Conservation (phyloP, 2,113 vertebrate genomes). For the Sinocyclocheilus maitianheensis region DNA sequence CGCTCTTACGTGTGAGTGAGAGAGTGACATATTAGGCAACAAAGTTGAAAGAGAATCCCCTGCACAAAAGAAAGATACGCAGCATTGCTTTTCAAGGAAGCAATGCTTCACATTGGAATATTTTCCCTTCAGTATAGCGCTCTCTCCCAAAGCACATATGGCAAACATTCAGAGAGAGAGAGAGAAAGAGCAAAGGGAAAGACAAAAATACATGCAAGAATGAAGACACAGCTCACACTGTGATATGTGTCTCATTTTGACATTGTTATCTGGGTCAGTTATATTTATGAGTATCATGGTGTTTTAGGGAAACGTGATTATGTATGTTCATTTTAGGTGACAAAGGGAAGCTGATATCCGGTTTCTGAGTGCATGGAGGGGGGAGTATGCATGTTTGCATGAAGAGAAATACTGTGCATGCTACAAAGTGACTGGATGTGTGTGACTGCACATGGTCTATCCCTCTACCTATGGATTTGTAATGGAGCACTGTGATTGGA, state of each 20-base stretch:
- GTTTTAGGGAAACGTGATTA: conserved; percentile 70
- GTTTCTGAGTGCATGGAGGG: conserved; percentile 25
- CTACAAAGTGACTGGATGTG: neutral
- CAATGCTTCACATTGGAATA: conserved; percentile 38
- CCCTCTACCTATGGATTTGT: conserved; percentile 54
- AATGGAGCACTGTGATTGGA: conserved; percentile 63
- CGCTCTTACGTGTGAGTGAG: conserved; percentile 16
- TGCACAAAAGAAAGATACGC: conserved; percentile 43
- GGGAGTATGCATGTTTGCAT: neutral
- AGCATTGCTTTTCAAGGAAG: conserved; percentile 44
- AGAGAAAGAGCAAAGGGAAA: neutral
- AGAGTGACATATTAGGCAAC: conserved; percentile 46
- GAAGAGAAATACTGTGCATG: neutral
- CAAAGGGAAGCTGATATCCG: conserved; percentile 62
- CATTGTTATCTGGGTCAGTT: conserved; percentile 68
- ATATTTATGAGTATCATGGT: conserved; percentile 67
- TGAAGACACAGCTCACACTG: conserved; percentile 55
- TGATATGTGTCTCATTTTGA: conserved; percentile 52
- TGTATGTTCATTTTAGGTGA: conserved; percentile 63
- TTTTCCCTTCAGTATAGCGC: neutral
- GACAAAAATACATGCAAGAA: conserved; percentile 60
- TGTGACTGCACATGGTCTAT: conserved; percentile 19
- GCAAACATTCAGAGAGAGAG: conserved; percentile 40
- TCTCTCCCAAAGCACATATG: conserved; percentile 44
- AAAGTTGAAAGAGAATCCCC: conserved; percentile 47